phyloP scores from a whole-genome alignment of 2,888 invertebrate species.

The Poecilus cupreus region DNA sequence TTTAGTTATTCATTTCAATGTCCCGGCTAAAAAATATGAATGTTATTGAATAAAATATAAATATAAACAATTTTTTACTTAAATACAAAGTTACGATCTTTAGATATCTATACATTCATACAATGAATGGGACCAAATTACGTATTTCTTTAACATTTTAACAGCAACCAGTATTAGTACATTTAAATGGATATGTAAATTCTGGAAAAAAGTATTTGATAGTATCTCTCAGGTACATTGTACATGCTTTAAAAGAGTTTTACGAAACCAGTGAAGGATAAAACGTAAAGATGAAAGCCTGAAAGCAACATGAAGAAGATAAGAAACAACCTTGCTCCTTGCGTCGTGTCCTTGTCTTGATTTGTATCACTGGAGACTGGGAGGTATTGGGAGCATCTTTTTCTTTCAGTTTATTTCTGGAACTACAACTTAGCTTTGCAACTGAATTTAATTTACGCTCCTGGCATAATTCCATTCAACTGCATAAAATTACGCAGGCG shows the following conservation, averaged over 20 bases:
- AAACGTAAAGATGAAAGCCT: constrained; percentile 48
- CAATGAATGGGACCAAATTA: not conserved
- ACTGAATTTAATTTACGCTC: constrained; percentile 16
- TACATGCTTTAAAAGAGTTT: constrained; percentile 32
- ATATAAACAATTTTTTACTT: not conserved
- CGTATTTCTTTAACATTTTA: not conserved
- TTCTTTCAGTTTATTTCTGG: constrained; percentile 16
- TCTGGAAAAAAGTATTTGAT: not conserved
- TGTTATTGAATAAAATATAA: not conserved
- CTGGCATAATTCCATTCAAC: not conserved
- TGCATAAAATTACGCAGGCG: not conserved
- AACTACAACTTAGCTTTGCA: not conserved
- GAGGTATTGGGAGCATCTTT: not conserved
- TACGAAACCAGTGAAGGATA: constrained; percentile 31
- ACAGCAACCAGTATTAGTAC: constrained; percentile 21
- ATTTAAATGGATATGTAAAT: constrained; percentile 12
- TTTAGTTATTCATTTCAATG: too few species aligned
- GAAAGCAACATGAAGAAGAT: constrained; percentile 37
- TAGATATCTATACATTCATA: not conserved
- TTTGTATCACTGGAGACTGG: constrained; percentile 15
- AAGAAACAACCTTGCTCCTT: not conserved
- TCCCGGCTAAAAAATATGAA: too few species aligned
- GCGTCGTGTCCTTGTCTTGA: not conserved
- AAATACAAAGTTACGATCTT: not conserved
- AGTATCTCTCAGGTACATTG: constrained; percentile 22